These are phyloP conservation scores for Thamnophis elegans DNA, from an alignment of 2,797 vertebrate species.

Conservation along the genomic window DNA sequence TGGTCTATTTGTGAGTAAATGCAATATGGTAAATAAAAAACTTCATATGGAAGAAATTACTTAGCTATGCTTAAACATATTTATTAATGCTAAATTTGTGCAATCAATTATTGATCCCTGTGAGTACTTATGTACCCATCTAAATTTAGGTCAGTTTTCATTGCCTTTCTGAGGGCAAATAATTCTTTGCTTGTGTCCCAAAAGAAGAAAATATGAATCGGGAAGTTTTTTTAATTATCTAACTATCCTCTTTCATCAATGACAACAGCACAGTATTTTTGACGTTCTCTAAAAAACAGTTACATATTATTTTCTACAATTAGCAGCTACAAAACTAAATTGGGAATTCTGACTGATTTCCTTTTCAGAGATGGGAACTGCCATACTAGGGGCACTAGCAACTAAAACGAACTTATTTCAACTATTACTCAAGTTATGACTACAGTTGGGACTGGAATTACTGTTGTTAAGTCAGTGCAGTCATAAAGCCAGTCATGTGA, in stretches of 20 bases:
- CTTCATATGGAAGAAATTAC: background rate
- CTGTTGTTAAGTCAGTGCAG: too few relatives aligned
- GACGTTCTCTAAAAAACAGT: background rate
- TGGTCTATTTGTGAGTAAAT: background rate
- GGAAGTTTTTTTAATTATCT: conserved; percentile 14
- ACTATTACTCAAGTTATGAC: too few relatives aligned
- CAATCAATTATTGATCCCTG: conserved; percentile 21
- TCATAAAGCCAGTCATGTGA: too few relatives aligned
- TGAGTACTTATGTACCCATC: conserved; percentile 12
- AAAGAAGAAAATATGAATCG: background rate
- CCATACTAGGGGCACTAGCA: background rate
- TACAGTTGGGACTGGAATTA: too few relatives aligned
- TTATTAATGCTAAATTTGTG: conserved; percentile 9
- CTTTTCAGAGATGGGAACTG: background rate
- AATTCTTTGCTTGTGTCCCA: background rate
- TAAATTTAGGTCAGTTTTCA: conserved; percentile 25
- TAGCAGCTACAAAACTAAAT: background rate
- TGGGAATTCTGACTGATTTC: background rate
- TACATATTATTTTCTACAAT: background rate
- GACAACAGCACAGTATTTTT: conserved; percentile 12
- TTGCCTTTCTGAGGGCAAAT: background rate
- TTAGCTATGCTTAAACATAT: background rate
- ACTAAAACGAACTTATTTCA: too few relatives aligned
- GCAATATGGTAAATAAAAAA: background rate
- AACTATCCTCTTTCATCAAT: conserved; percentile 18